These are phyloP conservation scores for Zaprionus obscuricornis DNA, from an alignment of 2,888 invertebrate genomes.

Conservation along the genomic window DNA sequence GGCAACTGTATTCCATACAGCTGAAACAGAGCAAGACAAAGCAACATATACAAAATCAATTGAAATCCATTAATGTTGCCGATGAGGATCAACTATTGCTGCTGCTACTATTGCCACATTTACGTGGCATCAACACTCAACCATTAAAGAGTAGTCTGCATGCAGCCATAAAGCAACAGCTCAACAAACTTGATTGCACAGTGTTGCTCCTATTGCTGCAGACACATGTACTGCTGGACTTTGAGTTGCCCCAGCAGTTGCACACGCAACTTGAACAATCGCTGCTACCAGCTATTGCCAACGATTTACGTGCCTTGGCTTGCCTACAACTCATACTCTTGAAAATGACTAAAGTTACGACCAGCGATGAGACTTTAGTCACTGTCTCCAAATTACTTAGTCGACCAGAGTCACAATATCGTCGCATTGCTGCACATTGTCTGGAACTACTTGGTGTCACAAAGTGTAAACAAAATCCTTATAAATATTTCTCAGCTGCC, in stretches of 20 bases:
- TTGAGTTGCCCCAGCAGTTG: conserved; percentile 32
- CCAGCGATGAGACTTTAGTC: conserved; percentile 61
- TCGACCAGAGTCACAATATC: conserved; percentile 88
- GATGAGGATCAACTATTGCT: conserved; percentile 81
- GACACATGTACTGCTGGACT: conserved; percentile 51
- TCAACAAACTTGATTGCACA: conserved; percentile 14
- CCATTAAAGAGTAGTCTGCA: conserved; percentile 34
- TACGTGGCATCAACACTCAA: conserved; percentile 63
- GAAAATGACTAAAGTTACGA: conserved; percentile 80
- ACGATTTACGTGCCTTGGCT: conserved; percentile 79
- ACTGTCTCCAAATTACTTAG: conserved; percentile 86
- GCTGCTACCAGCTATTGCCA: conserved; percentile 43
- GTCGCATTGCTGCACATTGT: conserved; percentile 89
- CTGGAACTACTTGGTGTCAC: conserved; percentile 87
- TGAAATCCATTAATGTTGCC: conserved; percentile 60
- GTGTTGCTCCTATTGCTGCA: conserved; percentile 52
- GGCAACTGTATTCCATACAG: conserved; percentile 88
- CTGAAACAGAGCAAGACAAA: conserved; percentile 81
- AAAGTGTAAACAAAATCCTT: conserved; percentile 83
- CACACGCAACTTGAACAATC: conserved; percentile 18
- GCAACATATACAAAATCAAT: conserved; percentile 52
- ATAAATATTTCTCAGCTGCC: conserved; percentile 88
- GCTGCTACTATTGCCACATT: conserved; percentile 75
- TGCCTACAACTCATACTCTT: conserved; percentile 82
- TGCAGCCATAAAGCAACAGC: conserved; percentile 17